Percentiles rank a stretch among this genome's conserved stretches.
phyloP scores from a whole-genome alignment of 2,797 vertebrate species.

The Onychomys arenicola region DNA sequence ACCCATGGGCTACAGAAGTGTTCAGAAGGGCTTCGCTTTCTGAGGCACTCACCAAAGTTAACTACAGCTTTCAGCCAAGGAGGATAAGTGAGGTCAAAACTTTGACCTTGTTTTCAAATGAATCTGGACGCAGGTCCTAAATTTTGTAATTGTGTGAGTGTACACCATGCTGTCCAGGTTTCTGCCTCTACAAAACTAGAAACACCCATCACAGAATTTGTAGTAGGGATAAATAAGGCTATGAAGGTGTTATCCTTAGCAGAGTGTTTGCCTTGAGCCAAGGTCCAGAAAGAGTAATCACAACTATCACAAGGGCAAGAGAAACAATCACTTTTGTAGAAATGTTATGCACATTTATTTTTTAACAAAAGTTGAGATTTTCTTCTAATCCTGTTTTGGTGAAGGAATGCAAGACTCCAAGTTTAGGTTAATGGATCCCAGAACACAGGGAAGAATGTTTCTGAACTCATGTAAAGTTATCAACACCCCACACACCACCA shows the following conservation, averaged over 20 bases:
- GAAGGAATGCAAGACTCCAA: neutral
- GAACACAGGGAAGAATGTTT: neutral
- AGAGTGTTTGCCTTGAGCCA: neutral
- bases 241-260: neutral
- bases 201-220: neutral
- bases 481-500: neutral
- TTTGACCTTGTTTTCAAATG: neutral
- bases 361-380: conserved; percentile 5
- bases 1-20: neutral
- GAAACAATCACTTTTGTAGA: neutral
- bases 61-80: neutral
- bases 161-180: neutral
- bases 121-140: neutral
- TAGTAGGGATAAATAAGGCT: neutral
- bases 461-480: neutral
- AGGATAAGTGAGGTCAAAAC: neutral
- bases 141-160: neutral
- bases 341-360: neutral
- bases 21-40: neutral
- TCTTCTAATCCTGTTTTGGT: neutral
- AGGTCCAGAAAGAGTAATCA: neutral
- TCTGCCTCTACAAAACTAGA: neutral
- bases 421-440: neutral
- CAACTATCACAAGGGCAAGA: neutral
- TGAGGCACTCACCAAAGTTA: neutral